A percentile compares a stretch with the other conserved stretches of the same genome.
Evolutionary conservation across 2,113 vertebrate genomes (phyloP).

Genomic region (Myotis lucifugus): DNA sequence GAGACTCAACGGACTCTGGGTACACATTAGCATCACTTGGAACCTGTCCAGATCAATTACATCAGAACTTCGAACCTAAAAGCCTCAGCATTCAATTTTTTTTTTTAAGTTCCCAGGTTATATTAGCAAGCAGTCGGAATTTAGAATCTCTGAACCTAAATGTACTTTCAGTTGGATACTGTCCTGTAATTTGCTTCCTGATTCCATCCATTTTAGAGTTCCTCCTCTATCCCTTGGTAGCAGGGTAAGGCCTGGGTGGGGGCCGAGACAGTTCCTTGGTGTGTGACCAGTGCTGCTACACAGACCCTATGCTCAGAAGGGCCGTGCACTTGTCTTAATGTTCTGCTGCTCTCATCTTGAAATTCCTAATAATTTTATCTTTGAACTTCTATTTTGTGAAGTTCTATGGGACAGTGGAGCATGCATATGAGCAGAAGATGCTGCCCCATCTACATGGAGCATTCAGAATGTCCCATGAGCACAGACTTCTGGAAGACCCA

Average conservation of each 20-base stretch:
- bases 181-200: neutral
- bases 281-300: neutral
- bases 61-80: neutral
- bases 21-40: neutral
- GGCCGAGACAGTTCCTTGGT: neutral
- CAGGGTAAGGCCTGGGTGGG: neutral
- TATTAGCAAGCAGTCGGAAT: neutral
- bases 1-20: neutral
- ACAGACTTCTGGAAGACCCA: neutral
- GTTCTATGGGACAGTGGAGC: neutral
- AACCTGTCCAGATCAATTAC: no score
- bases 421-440: no score
- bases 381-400: neutral
- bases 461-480: neutral
- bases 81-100: neutral
- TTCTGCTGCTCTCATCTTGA: neutral
- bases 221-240: neutral
- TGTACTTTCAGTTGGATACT: neutral
- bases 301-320: neutral
- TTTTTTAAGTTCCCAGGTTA: neutral
- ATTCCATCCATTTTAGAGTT: neutral
- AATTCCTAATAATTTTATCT: neutral
- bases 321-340: neutral
- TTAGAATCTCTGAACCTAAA: neutral
- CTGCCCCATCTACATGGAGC: accelerated